Percentiles rank a stretch among this genome's conserved stretches.
Evolutionary conservation across 2,113 vertebrate genomes (phyloP).

Genomic region (Oryzias woworae): DNA sequence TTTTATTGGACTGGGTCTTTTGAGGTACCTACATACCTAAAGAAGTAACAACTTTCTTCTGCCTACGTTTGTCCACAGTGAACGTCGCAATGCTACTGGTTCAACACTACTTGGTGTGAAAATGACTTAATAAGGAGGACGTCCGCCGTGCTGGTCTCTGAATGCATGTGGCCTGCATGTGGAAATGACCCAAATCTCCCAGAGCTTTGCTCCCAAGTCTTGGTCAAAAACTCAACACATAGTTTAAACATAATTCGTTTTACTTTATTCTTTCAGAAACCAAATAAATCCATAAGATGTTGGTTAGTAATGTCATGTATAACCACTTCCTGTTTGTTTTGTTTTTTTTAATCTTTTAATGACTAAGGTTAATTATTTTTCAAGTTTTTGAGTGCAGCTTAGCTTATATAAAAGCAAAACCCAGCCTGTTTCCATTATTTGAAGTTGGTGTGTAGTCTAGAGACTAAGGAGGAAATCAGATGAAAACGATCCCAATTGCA

Average conservation of each 20-base stretch:
- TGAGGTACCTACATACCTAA: neutral
- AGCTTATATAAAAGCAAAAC: too few species aligned
- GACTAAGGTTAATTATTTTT: neutral
- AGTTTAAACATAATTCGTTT: too few species aligned
- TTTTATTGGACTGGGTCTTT: neutral
- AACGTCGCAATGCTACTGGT: neutral
- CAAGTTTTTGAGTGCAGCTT: neutral
- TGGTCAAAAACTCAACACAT: neutral
- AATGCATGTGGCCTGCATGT: neutral
- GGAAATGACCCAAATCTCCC: too few species aligned
- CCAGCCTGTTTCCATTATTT: too few species aligned
- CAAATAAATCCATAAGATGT: neutral
- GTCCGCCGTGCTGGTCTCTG: neutral
- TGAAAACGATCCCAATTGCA: too few species aligned
- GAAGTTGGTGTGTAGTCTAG: too few species aligned
- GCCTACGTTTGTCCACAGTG: slow-evolving; percentile 12
- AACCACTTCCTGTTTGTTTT: neutral
- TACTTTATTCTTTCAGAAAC: neutral
- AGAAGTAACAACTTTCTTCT: neutral
- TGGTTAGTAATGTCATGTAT: neutral
- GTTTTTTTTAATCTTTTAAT: neutral
- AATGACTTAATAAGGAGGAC: neutral
- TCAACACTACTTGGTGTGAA: slow-evolving; percentile 3
- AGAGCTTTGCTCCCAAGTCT: too few species aligned
- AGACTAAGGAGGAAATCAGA: too few species aligned